Evolutionary conservation across 1,140 invertebrate species (phyloP).

Genomic region (Nephila pilipes): DNA sequence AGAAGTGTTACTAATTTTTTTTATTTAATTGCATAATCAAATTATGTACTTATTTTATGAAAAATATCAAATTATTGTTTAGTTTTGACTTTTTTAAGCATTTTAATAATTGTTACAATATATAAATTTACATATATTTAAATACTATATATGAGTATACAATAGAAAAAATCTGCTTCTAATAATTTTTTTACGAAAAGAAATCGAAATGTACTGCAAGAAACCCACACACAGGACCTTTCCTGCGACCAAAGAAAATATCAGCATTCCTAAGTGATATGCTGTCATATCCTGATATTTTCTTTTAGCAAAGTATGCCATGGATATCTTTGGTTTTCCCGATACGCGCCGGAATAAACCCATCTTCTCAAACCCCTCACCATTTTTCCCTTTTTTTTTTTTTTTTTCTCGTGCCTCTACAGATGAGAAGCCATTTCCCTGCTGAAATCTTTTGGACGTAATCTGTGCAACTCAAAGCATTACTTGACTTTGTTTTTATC

Average conservation of each 20-base stretch:
- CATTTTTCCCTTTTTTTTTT: not conserved
- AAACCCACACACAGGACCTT: not conserved
- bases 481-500: slow-evolving; percentile 66
- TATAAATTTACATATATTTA: too few relatives aligned
- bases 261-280: not conserved
- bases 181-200: too few relatives aligned
- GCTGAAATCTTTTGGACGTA: slow-evolving; percentile 52
- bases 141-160: too few relatives aligned
- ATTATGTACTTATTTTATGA: too few relatives aligned
- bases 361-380: not conserved
- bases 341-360: slow-evolving; percentile 18
- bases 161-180: too few relatives aligned
- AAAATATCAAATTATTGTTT: too few relatives aligned
- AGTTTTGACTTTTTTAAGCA: too few relatives aligned
- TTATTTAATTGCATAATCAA: too few relatives aligned
- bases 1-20: too few relatives aligned
- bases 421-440: slow-evolving; percentile 66
- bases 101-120: too few relatives aligned
- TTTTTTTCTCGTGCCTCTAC: too few relatives aligned
- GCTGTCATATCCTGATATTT: slow-evolving; percentile 38
- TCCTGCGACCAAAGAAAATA: not conserved
- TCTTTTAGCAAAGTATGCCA: not conserved
- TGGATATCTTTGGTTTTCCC: slow-evolving; percentile 24
- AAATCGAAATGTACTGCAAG: not conserved
- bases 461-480: slow-evolving; percentile 63